phyloP scores from a whole-genome alignment of 2,888 invertebrate genomes.

The Sussaba pulchella region DNA sequence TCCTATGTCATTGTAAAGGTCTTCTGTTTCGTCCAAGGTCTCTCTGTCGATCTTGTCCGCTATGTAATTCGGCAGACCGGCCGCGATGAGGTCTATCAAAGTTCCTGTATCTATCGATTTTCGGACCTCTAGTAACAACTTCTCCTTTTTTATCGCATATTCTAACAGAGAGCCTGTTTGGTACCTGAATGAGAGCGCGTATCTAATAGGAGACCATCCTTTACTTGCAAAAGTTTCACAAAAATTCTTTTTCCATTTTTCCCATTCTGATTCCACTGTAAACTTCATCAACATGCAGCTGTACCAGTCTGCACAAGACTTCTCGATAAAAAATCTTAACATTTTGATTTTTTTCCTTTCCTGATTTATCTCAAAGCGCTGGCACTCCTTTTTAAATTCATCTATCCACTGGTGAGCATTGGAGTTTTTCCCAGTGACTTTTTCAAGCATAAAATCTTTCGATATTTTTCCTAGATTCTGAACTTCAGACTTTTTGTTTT shows the following conservation, averaged over 20 bases:
- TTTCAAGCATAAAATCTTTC: conserved; percentile 44
- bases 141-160: conserved; percentile 36
- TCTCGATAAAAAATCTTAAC: conserved; percentile 67
- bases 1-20: conserved; percentile 73
- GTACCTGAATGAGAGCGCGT: conserved; percentile 69
- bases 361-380: too few species aligned
- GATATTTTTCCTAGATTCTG: conserved; percentile 37
- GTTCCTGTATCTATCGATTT: conserved; percentile 28
- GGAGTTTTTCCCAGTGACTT: conserved; percentile 20
- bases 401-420: conserved; percentile 37
- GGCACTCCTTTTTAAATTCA: too few species aligned
- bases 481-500: too few species aligned
- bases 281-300: conserved; percentile 69
- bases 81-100: conserved; percentile 70
- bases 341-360: conserved; percentile 69
- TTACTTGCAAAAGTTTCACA: conserved; percentile 72
- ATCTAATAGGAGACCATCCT: conserved; percentile 71
- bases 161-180: conserved; percentile 40
- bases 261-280: conserved; percentile 63
- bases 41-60: conserved; percentile 72
- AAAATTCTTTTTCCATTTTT: conserved; percentile 68
- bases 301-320: conserved; percentile 70
- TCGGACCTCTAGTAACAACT: conserved; percentile 12
- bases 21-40: conserved; percentile 68
- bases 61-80: conserved; percentile 71